These are phyloP conservation scores for Pomatorhinus ruficollis DNA, from an alignment of 2,113 vertebrate genomes.

Conservation along the genomic window DNA sequence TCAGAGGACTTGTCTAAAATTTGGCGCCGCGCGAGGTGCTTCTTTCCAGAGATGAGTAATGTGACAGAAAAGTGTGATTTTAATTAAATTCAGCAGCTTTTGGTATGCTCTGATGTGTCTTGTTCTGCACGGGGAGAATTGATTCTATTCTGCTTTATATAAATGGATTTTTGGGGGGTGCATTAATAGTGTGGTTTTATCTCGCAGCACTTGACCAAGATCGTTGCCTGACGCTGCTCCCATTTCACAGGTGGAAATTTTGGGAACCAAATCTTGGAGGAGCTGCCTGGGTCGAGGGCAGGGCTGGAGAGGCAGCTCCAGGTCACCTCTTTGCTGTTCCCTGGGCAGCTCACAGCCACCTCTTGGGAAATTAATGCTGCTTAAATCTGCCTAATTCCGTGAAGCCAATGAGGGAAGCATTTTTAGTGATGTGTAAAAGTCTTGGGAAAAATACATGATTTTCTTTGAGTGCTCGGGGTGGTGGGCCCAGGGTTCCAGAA, in stretches of 20 bases:
- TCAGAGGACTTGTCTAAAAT: neutral
- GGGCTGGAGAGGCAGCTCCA: neutral
- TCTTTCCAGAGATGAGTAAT: conserved; percentile 60
- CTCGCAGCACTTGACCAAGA: neutral
- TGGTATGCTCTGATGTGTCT: neutral
- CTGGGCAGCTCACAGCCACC: neutral
- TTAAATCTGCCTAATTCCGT: neutral
- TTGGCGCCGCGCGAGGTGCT: neutral
- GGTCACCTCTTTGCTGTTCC: neutral
- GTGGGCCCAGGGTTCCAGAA: neutral
- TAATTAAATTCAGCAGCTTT: conserved; percentile 54
- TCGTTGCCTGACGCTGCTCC: neutral
- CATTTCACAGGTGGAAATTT: neutral
- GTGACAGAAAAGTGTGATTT: conserved; percentile 2
- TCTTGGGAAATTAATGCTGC: neutral
- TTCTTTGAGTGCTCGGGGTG: neutral
- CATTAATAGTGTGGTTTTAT: neutral
- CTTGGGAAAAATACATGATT: neutral
- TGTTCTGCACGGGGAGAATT: neutral
- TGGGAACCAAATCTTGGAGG: neutral
- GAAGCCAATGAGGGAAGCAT: fast-evolving
- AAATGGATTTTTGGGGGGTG: neutral
- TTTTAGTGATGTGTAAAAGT: neutral
- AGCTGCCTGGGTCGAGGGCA: neutral
- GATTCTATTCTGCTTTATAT: neutral